These are phyloP conservation scores for Baronia brevicornis DNA, from an alignment of 2,888 invertebrate genomes.

Conservation along the genomic window DNA sequence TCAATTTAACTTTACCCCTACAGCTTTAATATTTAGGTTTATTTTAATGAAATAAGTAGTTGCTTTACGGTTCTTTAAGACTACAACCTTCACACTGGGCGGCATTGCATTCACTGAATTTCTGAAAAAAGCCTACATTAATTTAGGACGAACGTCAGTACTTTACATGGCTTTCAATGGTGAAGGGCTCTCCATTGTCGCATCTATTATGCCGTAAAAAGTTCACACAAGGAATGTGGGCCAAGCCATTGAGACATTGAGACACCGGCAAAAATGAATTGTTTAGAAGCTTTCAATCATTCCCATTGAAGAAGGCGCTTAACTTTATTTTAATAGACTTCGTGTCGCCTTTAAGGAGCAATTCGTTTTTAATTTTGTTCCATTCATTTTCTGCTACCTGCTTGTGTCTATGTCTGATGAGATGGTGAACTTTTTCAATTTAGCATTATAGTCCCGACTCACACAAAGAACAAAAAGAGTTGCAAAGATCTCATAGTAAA, in stretches of 20 bases:
- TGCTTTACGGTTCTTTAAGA: conserved; percentile 17
- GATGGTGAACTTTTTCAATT: conserved; percentile 4
- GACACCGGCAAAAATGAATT: conserved; percentile 53
- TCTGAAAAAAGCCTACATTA: conserved; percentile 62
- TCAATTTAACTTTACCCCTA: conserved; percentile 20
- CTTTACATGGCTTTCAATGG: conserved; percentile 53
- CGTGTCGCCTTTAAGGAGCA: conserved; percentile 60
- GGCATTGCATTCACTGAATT: conserved; percentile 52
- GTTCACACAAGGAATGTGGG: conserved; percentile 65
- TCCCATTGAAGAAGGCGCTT: conserved; percentile 66
- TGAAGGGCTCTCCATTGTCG: conserved; percentile 53
- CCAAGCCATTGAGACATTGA: conserved; percentile 61
- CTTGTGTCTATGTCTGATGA: conserved; percentile 22
- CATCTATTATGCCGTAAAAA: conserved; percentile 58
- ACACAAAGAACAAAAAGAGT: too few species aligned
- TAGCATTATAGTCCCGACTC: not conserved
- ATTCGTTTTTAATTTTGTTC: conserved; percentile 54
- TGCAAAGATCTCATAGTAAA: too few species aligned
- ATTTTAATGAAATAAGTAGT: not conserved
- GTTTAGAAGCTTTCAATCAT: conserved; percentile 70
- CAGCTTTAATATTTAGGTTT: conserved; percentile 9
- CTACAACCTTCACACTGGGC: conserved; percentile 45
- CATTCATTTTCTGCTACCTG: conserved; percentile 51
- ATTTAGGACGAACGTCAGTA: conserved; percentile 53
- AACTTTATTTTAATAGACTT: conserved; percentile 72